Percentiles rank a stretch among this genome's conserved stretches.
Conservation (phyloP, 2,888 invertebrate species). For the Pteria penguin region DNA sequence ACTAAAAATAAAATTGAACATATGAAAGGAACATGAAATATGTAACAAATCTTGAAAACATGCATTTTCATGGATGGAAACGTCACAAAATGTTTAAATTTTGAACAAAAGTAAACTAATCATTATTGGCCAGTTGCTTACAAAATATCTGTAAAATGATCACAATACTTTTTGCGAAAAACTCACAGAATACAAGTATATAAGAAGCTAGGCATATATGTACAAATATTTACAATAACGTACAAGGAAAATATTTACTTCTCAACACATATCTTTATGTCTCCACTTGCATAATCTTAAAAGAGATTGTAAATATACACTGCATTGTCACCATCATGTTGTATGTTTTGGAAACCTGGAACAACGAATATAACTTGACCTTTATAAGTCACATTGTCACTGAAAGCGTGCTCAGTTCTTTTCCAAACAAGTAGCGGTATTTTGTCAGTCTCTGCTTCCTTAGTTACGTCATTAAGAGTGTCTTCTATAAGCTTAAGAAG, state of each 20-base stretch:
- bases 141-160: neutral
- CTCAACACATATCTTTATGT: neutral
- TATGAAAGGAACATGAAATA: neutral
- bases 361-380: constrained; percentile 29
- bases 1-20: neutral
- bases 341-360: constrained; percentile 24
- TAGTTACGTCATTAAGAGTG: neutral
- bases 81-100: neutral
- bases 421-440: constrained; percentile 19
- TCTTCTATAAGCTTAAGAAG: constrained; percentile 3
- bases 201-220: neutral
- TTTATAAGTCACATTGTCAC: constrained; percentile 11
- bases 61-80: too few species aligned
- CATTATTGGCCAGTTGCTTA: neutral
- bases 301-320: neutral
- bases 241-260: neutral
- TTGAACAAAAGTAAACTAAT: neutral
- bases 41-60: neutral
- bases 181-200: neutral
- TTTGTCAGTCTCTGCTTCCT: constrained; percentile 12
- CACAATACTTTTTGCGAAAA: neutral
- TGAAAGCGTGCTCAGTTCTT: neutral
- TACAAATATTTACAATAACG: neutral
- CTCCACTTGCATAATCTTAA: neutral
- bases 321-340: constrained; percentile 15